A percentile compares a stretch with the other conserved stretches of the same genome.
These are phyloP conservation scores for Diphyllodes magnificus DNA, from an alignment of 2,113 vertebrate genomes.

Conservation along the genomic window DNA sequence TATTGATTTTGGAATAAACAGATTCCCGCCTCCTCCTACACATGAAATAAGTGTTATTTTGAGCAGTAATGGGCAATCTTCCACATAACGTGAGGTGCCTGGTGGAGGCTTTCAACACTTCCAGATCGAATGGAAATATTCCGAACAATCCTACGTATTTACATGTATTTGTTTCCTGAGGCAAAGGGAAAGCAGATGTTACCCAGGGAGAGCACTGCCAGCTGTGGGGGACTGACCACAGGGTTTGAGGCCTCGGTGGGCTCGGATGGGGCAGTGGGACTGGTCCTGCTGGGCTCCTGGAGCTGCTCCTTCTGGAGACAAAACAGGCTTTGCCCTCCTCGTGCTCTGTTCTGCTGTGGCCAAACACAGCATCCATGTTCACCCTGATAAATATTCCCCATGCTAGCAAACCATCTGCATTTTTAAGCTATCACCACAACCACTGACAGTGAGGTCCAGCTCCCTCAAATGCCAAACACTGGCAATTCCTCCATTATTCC, in stretches of 20 bases:
- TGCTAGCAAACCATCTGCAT: background rate
- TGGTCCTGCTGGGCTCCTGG: background rate
- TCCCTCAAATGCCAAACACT: background rate
- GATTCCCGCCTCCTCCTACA: slow-evolving; percentile 38
- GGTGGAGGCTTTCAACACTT: slow-evolving; percentile 39
- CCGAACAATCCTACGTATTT: background rate
- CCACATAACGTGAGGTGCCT: slow-evolving; percentile 39
- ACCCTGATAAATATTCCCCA: background rate
- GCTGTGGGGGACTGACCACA: background rate
- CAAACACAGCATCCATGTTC: background rate
- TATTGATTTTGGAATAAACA: slow-evolving; percentile 65
- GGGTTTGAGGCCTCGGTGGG: background rate
- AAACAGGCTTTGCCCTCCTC: background rate
- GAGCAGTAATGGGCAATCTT: slow-evolving; percentile 23
- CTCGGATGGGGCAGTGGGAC: fast-evolving
- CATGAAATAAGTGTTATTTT: slow-evolving; percentile 54
- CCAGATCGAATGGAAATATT: slow-evolving; percentile 30
- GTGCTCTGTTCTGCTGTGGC: background rate
- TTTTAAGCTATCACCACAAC: background rate
- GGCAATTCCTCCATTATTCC: background rate
- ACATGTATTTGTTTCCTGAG: background rate
- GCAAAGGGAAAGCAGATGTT: slow-evolving; percentile 18
- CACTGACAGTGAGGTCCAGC: background rate
- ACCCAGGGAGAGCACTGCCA: background rate
- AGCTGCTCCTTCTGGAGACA: background rate